Evolutionary conservation across 2,888 invertebrate genomes (phyloP).

Genomic region (Drosophila longiperda): DNA sequence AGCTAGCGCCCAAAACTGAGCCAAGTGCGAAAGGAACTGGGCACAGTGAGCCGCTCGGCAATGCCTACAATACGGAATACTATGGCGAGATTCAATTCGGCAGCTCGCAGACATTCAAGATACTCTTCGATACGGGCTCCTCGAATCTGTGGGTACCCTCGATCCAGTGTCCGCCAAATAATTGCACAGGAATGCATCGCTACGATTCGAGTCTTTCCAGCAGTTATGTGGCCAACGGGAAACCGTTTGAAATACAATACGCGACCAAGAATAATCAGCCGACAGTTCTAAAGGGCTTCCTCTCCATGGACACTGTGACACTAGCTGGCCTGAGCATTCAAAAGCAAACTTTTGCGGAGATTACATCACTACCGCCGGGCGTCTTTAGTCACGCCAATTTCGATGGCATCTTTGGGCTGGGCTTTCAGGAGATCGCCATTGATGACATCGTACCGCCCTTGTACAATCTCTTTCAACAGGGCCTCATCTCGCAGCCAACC

Average conservation of each 20-base stretch:
- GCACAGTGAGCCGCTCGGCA: slow-evolving; percentile 42
- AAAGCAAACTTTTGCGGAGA: slow-evolving; percentile 97
- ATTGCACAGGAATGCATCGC: slow-evolving; percentile 85
- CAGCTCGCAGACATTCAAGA: slow-evolving; percentile 93
- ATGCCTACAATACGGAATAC: slow-evolving; percentile 67
- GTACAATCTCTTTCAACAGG: slow-evolving; percentile 94
- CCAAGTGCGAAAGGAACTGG: background rate
- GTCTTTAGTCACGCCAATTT: slow-evolving; percentile 98
- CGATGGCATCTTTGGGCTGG: slow-evolving; percentile 98
- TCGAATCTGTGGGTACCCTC: slow-evolving; percentile 88
- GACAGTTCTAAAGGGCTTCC: slow-evolving; percentile 47
- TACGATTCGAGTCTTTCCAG: slow-evolving; percentile 93
- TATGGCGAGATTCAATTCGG: slow-evolving; percentile 91
- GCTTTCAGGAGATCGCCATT: slow-evolving; percentile 92
- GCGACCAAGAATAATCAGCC: slow-evolving; percentile 87
- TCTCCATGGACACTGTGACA: slow-evolving; percentile 86
- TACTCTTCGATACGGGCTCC: slow-evolving; percentile 93
- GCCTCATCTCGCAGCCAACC: slow-evolving; percentile 88
- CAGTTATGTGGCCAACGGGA: slow-evolving; percentile 93
- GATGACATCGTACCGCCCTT: slow-evolving; percentile 95
- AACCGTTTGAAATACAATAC: slow-evolving; percentile 94
- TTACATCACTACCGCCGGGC: slow-evolving; percentile 89
- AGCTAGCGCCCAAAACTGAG: background rate
- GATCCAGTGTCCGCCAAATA: slow-evolving; percentile 88
- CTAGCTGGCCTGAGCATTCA: slow-evolving; percentile 89